Evolutionary conservation across 2,797 vertebrate genomes (phyloP).

Genomic region (Gorsachius magnificus): DNA sequence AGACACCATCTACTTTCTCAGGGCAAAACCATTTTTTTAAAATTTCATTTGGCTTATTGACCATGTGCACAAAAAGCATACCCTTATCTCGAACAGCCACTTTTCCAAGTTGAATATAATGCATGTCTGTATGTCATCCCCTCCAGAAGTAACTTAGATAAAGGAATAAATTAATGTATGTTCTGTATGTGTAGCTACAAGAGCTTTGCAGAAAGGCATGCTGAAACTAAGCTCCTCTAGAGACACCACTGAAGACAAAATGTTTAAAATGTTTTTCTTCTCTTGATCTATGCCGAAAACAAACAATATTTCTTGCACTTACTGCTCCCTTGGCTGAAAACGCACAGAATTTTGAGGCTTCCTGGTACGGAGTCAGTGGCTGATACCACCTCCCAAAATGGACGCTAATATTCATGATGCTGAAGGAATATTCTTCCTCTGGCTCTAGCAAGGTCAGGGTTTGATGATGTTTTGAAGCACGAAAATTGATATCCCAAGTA

Average conservation of each 20-base stretch:
- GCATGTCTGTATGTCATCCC: background rate
- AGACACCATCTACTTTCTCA: background rate
- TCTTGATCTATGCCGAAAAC: background rate
- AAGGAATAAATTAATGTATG: background rate
- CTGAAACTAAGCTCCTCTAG: background rate
- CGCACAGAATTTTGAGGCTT: background rate
- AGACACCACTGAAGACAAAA: background rate
- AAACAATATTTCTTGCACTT: background rate
- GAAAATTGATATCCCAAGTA: background rate
- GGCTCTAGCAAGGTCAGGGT: background rate
- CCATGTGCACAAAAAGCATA: background rate
- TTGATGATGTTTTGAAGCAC: background rate
- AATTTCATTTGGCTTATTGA: background rate
- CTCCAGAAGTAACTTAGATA: background rate
- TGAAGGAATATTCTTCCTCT: background rate
- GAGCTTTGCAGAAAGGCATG: background rate
- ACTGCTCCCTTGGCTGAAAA: background rate
- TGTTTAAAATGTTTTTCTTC: background rate
- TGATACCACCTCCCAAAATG: background rate
- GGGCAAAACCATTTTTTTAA: background rate
- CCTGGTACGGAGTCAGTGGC: background rate
- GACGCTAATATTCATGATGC: background rate
- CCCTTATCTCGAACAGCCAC: rapidly evolving
- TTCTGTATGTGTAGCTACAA: background rate
- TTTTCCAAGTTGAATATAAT: background rate